phyloP scores from a whole-genome alignment of 2,113 vertebrate species.

The Ceyx melanurus region DNA sequence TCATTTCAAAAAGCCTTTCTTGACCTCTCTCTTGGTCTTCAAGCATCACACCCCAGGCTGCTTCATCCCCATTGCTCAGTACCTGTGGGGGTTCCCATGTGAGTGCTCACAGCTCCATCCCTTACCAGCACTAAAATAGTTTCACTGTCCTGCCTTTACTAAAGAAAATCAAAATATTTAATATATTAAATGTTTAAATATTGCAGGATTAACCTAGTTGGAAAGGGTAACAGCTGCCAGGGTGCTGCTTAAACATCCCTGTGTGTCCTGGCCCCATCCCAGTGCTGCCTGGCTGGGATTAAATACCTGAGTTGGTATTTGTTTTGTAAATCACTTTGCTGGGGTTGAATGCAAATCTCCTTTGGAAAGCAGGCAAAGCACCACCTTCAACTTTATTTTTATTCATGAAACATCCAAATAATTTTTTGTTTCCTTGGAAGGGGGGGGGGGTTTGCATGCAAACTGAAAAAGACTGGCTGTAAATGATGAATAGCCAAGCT shows the following conservation, averaged over 20 bases:
- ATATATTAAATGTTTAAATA: not conserved
- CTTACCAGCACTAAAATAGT: not conserved
- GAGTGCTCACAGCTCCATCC: accelerated
- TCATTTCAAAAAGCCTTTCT: not conserved
- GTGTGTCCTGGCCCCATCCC: not conserved
- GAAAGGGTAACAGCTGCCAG: not conserved
- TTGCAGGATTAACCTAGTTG: not conserved
- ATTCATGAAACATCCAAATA: not conserved
- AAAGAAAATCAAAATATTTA: not conserved
- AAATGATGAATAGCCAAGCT: not conserved
- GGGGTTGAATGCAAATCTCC: not conserved
- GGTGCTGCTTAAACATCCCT: not conserved
- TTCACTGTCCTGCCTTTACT: accelerated
- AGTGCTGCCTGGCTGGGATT: not conserved
- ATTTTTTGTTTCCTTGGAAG: no score
- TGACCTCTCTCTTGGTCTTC: not conserved
- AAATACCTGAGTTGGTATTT: not conserved
- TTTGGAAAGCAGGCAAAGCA: not conserved
- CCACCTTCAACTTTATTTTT: not conserved
- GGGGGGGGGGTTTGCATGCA: not conserved
- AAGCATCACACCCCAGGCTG: not conserved
- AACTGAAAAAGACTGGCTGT: not conserved
- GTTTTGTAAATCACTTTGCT: not conserved
- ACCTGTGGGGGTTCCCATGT: not conserved
- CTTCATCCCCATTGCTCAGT: not conserved